phyloP scores from a whole-genome alignment of 2,888 invertebrate species.

The Tortrix viridana region DNA sequence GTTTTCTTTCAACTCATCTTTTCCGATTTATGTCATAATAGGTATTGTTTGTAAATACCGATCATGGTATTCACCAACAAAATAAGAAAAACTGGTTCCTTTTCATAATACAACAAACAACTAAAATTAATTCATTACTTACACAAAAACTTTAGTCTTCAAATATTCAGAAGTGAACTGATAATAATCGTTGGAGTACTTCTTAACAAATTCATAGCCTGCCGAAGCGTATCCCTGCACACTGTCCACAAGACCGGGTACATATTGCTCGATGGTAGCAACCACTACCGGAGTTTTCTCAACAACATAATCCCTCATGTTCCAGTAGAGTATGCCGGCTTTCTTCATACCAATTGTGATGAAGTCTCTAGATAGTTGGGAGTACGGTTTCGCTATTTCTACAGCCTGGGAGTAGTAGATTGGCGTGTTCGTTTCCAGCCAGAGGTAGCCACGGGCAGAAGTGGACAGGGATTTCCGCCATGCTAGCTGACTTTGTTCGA shows the following conservation, averaged over 20 bases:
- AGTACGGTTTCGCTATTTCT: constrained; percentile 85
- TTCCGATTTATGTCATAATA: too few species aligned
- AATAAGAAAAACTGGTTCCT: too few species aligned
- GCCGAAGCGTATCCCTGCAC: constrained; percentile 79
- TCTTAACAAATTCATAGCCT: constrained; percentile 73
- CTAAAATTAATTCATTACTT: constrained; percentile 72
- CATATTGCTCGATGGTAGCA: constrained; percentile 86
- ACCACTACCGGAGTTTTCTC: constrained; percentile 78
- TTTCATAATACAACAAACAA: neutral
- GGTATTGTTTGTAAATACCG: too few species aligned
- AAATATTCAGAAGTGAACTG: constrained; percentile 85
- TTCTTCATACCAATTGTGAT: constrained; percentile 82
- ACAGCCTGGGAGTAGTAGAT: constrained; percentile 85
- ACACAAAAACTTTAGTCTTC: constrained; percentile 91
- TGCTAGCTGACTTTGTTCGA: constrained; percentile 86
- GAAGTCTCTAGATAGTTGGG: constrained; percentile 84
- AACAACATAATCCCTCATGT: constrained; percentile 75
- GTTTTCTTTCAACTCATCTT: too few species aligned
- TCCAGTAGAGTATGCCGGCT: constrained; percentile 72
- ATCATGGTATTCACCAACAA: too few species aligned
- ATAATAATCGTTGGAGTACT: constrained; percentile 79
- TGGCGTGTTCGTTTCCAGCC: constrained; percentile 88
- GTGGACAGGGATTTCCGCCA: constrained; percentile 85
- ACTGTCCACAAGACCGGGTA: constrained; percentile 88
- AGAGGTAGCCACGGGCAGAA: constrained; percentile 86